Conservation (phyloP, 1,140 invertebrate species). For the Bombus haemorrhoidalis region DNA sequence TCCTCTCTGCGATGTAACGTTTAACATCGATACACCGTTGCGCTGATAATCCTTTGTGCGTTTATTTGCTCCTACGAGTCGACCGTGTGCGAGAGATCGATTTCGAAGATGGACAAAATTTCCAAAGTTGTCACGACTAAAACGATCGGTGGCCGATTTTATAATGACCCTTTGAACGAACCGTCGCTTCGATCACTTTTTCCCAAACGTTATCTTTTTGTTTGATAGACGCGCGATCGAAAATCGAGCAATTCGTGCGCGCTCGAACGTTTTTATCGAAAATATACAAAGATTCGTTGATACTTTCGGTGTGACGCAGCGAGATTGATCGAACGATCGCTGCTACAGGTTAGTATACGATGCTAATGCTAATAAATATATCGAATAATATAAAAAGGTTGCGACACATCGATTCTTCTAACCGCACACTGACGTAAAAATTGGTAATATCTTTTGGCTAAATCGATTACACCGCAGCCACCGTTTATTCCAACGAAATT, state of each 20-base stretch:
- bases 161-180: background rate
- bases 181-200: background rate
- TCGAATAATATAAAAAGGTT: too few relatives aligned
- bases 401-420: too few relatives aligned
- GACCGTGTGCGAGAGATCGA: background rate
- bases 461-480: too few relatives aligned
- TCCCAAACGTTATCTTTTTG: background rate
- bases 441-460: too few relatives aligned
- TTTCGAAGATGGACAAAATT: background rate
- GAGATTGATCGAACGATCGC: background rate
- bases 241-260: background rate
- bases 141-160: background rate
- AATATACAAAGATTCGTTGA: too few relatives aligned
- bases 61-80: slow-evolving; percentile 1
- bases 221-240: background rate
- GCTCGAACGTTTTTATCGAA: background rate
- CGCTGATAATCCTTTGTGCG: slow-evolving; percentile 15
- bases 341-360: too few relatives aligned
- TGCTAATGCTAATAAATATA: too few relatives aligned
- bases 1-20: slow-evolving; percentile 26
- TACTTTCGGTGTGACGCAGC: too few relatives aligned
- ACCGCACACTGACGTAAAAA: too few relatives aligned
- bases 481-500: background rate
- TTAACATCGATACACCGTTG: slow-evolving; percentile 26
- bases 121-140: background rate